These are phyloP conservation scores for Drosophila koepferae DNA, from an alignment of 2,888 invertebrate genomes.

Conservation along the genomic window DNA sequence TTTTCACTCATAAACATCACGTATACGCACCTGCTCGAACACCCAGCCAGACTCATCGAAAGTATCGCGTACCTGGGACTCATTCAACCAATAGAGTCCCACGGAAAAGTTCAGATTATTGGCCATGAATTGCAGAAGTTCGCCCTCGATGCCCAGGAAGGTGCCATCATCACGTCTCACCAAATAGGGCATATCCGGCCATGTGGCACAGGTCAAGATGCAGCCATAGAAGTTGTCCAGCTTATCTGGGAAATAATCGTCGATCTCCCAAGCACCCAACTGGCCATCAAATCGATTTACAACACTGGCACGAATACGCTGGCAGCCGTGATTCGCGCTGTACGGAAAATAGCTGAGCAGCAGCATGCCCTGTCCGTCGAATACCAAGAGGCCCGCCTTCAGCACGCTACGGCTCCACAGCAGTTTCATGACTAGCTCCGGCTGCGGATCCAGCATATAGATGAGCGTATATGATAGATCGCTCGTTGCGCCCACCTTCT, in stretches of 20 bases:
- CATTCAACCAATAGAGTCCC: constrained; percentile 63
- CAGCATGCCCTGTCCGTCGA: constrained; percentile 31
- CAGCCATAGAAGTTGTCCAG: constrained; percentile 75
- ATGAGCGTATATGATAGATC: constrained; percentile 65
- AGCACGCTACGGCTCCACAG: constrained; percentile 69
- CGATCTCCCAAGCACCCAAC: constrained; percentile 44
- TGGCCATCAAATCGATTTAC: constrained; percentile 60
- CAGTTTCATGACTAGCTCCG: constrained; percentile 46
- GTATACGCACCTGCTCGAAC: constrained; percentile 65
- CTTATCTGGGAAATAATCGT: constrained; percentile 61
- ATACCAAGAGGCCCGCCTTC: constrained; percentile 58
- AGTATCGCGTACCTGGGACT: constrained; percentile 57
- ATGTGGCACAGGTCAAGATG: constrained; percentile 74
- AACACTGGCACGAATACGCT: constrained; percentile 50
- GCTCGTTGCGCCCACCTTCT: constrained; percentile 49
- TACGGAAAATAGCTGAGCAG: constrained; percentile 78
- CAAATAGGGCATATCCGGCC: constrained; percentile 78
- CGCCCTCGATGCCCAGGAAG: constrained; percentile 78
- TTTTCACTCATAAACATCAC: neutral
- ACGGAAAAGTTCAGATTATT: constrained; percentile 72
- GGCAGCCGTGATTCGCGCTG: constrained; percentile 47
- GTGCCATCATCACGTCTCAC: constrained; percentile 29
- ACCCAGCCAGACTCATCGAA: constrained; percentile 61
- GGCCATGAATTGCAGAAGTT: constrained; percentile 70
- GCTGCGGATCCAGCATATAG: constrained; percentile 55